Percentiles rank a stretch among this genome's conserved stretches.
Evolutionary conservation across 1,140 invertebrate species (phyloP).

Genomic region (Drosophila novamexicana): DNA sequence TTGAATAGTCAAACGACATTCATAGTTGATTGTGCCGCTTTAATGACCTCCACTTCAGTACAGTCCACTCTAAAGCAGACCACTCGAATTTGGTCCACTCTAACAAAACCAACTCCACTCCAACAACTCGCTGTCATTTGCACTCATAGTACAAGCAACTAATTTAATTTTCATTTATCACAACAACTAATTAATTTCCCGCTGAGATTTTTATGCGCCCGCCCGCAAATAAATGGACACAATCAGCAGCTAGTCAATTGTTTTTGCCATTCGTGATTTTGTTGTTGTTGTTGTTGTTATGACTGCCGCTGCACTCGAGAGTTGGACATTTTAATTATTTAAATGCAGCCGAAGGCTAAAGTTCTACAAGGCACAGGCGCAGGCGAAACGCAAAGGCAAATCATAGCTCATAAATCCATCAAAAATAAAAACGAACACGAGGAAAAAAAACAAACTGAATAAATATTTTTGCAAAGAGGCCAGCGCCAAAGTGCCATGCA

Average conservation of each 20-base stretch:
- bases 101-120: constrained; percentile 11
- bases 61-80: too few species aligned
- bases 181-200: constrained; percentile 77
- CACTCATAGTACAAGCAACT: constrained; percentile 65
- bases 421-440: constrained; percentile 29
- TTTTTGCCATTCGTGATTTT: constrained; percentile 19
- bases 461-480: constrained; percentile 38
- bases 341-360: constrained; percentile 77
- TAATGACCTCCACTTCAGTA: constrained; percentile 11
- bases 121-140: constrained; percentile 32
- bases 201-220: constrained; percentile 57
- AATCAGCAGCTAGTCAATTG: constrained; percentile 44
- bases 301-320: constrained; percentile 20
- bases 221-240: constrained; percentile 39
- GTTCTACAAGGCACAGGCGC: constrained; percentile 48
- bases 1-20: constrained; percentile 35
- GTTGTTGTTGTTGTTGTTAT: constrained; percentile 8
- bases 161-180: constrained; percentile 82
- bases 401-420: constrained; percentile 81
- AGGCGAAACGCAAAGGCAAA: constrained; percentile 57
- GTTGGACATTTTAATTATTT: constrained; percentile 78
- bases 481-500: constrained; percentile 76
- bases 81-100: constrained; percentile 10
- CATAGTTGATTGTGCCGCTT: constrained; percentile 14
- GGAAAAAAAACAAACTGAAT: constrained; percentile 29